phyloP scores from a whole-genome alignment of 2,113 vertebrate species.

The Apeltes quadracus region DNA sequence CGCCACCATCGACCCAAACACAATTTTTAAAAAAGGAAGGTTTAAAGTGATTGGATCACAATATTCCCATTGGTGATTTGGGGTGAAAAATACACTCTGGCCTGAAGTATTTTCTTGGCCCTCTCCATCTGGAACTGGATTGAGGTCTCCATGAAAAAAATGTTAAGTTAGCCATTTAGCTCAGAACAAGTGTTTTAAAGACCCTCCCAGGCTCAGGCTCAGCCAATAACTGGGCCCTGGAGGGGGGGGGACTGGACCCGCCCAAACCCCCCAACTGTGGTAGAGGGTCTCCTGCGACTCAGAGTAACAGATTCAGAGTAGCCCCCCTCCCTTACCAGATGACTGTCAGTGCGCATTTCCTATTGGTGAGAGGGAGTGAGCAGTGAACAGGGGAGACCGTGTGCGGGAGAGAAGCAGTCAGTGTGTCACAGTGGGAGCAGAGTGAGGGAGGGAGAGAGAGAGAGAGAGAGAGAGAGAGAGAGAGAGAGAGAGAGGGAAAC shows the following conservation, averaged over 20 bases:
- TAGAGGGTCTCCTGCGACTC: constrained; percentile 60
- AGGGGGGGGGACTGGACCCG: constrained; percentile 45
- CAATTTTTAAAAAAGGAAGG: too few species aligned
- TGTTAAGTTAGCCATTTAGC: constrained; percentile 41
- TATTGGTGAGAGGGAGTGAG: constrained; percentile 62
- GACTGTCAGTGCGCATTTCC: constrained; percentile 75
- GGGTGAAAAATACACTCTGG: too few species aligned
- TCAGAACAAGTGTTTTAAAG: constrained; percentile 51
- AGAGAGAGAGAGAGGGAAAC: constrained; percentile 46
- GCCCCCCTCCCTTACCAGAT: constrained; percentile 65
- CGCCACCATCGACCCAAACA: too few species aligned
- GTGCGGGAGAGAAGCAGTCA: constrained; percentile 31
- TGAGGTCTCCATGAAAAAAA: constrained; percentile 14
- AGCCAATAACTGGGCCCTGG: constrained; percentile 71
- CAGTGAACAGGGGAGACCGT: constrained; percentile 49
- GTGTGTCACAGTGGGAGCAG: not conserved
- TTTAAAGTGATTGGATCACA: too few species aligned
- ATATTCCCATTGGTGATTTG: not conserved
- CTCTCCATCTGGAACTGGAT: constrained; percentile 9
- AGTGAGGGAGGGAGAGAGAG: constrained; percentile 5
- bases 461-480: too few species aligned
- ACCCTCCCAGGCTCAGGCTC: constrained; percentile 49
- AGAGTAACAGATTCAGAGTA: constrained; percentile 61
- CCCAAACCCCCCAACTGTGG: constrained; percentile 41
- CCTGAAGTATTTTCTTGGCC: not conserved